phyloP scores from a whole-genome alignment of 1,140 invertebrate species.

The Listronotus oregonensis region DNA sequence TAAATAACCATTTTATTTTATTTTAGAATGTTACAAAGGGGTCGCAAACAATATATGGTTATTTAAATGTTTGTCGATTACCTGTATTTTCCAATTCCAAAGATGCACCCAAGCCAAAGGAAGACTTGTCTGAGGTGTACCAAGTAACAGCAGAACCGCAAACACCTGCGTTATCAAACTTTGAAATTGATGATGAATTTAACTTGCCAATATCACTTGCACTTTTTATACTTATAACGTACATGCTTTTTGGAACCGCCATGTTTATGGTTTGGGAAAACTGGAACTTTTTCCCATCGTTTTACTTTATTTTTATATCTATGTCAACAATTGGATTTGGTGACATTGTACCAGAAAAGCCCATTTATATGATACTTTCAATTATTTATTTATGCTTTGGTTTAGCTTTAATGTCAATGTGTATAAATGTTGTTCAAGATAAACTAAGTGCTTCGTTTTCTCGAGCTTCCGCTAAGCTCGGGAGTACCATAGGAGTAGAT shows the following conservation, averaged over 20 bases:
- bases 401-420: constrained; percentile 93
- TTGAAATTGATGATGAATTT: constrained; percentile 87
- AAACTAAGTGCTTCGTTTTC: constrained; percentile 81
- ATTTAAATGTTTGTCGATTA: constrained; percentile 69
- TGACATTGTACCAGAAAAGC: constrained; percentile 86
- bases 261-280: constrained; percentile 78
- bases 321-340: constrained; percentile 94
- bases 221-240: constrained; percentile 77
- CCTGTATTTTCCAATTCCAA: constrained; percentile 2
- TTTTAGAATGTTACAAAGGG: constrained; percentile 86
- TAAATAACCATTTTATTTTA: too few relatives aligned
- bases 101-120: not conserved
- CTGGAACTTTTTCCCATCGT: constrained; percentile 86
- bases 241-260: constrained; percentile 83
- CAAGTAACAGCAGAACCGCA: constrained; percentile 59
- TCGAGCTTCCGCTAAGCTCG: constrained; percentile 82
- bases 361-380: constrained; percentile 89
- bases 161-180: constrained; percentile 73
- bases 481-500: constrained; percentile 81
- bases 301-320: constrained; percentile 94
- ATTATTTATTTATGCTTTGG: constrained; percentile 94
- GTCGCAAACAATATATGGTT: constrained; percentile 77
- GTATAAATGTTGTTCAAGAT: constrained; percentile 94
- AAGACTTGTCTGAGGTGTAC: constrained; percentile 32
- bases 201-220: constrained; percentile 89